These are phyloP conservation scores for Neomonachus schauinslandi DNA, from an alignment of 2,113 vertebrate species.

Conservation along the genomic window DNA sequence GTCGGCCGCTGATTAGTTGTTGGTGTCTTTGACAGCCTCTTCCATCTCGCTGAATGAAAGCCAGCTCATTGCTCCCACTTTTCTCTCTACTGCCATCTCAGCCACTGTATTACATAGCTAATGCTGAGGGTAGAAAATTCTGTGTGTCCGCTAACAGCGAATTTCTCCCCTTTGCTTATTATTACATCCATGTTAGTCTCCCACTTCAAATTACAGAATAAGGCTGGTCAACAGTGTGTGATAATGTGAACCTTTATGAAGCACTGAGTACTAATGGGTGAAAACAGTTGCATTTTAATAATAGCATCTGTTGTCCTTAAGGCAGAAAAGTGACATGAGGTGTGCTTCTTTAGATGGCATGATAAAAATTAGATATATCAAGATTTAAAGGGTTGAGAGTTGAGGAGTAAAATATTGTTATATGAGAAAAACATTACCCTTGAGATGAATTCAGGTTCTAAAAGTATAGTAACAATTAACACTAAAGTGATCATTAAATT, in stretches of 20 bases:
- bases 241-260: constrained; percentile 14
- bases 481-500: constrained; percentile 38
- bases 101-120: constrained; percentile 89
- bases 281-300: constrained; percentile 11
- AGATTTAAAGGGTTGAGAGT: constrained; percentile 5
- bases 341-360: not conserved
- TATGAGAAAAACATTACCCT: constrained; percentile 20
- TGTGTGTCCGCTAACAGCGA: constrained; percentile 86
- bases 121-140: constrained; percentile 87
- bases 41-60: constrained; percentile 94
- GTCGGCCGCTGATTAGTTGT: constrained; percentile 94
- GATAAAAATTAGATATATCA: not conserved
- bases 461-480: constrained; percentile 49
- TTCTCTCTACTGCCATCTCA: constrained; percentile 88
- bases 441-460: constrained; percentile 25
- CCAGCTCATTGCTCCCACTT: constrained; percentile 93
- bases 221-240: constrained; percentile 24
- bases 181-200: constrained; percentile 78
- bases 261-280: not conserved
- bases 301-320: not conserved
- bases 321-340: not conserved
- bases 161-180: constrained; percentile 81
- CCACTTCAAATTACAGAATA: constrained; percentile 69
- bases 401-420: constrained; percentile 46
- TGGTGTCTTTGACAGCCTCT: constrained; percentile 92